phyloP scores from a whole-genome alignment of 2,797 vertebrate genomes.

The Macropus fuliginosus region DNA sequence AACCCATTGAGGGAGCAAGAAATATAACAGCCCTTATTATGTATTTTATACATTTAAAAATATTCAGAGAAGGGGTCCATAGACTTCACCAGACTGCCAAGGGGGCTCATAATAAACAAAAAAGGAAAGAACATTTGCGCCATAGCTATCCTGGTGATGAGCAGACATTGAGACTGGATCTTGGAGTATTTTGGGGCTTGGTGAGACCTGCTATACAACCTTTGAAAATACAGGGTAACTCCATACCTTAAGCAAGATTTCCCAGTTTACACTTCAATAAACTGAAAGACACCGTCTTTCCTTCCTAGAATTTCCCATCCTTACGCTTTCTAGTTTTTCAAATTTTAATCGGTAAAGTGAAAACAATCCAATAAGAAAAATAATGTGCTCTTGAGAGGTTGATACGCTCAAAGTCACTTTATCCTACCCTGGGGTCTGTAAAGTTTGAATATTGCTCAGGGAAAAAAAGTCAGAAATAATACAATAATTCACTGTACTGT shows the following conservation, averaged over 20 bases:
- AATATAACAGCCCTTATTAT: background rate
- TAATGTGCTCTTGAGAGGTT: constrained; percentile 68
- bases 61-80: background rate
- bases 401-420: constrained; percentile 69
- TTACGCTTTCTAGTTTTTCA: constrained; percentile 55
- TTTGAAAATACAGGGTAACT: background rate
- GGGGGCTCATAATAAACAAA: background rate
- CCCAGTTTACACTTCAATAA: constrained; percentile 71
- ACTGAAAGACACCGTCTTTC: constrained; percentile 75
- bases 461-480: constrained; percentile 66
- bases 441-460: constrained; percentile 76
- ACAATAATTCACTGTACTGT: constrained; percentile 74
- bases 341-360: constrained; percentile 75
- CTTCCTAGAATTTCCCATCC: constrained; percentile 58
- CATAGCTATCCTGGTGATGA: background rate
- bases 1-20: background rate
- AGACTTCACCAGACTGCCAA: background rate
- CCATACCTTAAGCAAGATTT: background rate
- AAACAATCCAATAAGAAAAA: constrained; percentile 46
- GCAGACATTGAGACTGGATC: background rate
- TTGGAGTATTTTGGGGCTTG: background rate
- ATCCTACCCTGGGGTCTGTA: constrained; percentile 70
- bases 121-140: background rate
- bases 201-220: background rate
- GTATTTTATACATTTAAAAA: background rate